Base-by-base conservation (phyloP, 1,140 invertebrate species). In the Drosophila tani region DNA sequence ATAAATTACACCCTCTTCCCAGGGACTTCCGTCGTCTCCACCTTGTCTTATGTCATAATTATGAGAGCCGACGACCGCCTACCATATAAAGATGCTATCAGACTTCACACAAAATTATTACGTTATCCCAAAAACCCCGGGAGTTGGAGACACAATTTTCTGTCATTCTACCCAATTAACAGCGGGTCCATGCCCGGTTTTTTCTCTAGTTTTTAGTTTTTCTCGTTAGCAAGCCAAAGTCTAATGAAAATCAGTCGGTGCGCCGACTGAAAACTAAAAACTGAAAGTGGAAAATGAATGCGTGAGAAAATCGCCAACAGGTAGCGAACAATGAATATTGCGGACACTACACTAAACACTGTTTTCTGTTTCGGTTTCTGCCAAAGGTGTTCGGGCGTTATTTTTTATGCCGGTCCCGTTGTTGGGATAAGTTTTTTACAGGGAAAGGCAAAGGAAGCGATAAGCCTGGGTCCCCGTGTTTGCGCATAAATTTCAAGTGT, bases 401-500 rank as follows among this genome's bases (percentile, higher is more conserved):
- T 67, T 82, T 80, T 87, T 83, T 81, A 87, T 87, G 83, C 77
- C 75, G 83, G 84, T 87, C 73, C 85, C 85, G 84, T 90, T 87
- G 80, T 71, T 59, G 67, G 67, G 58, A 78, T 70, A 62, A 50
- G 32, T 50, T 60, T 66, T 60, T 60, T 58, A 47, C 40, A 74
- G 64, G 53, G 62, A 64, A 78, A 43, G 70, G 51, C 60, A 58
- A 66, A 66, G 62, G 66, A 75, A 87, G 66, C 67, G 62, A 86
- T 82, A 87, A 78, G 73, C 65, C 73, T 29, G 59, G 63, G 58
- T 63, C 75, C 63, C 62, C 79, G 69, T 90, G 85, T 88, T 90
- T 81, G 85, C 85, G 85, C 85, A 88, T 88, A 88, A 88, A 90
- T 88, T 90, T 91, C 79, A 90, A 90, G 79, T 90, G 85, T 90